Conservation (phyloP, 2,888 invertebrate genomes). For the Ganaspis brasiliensis region DNA sequence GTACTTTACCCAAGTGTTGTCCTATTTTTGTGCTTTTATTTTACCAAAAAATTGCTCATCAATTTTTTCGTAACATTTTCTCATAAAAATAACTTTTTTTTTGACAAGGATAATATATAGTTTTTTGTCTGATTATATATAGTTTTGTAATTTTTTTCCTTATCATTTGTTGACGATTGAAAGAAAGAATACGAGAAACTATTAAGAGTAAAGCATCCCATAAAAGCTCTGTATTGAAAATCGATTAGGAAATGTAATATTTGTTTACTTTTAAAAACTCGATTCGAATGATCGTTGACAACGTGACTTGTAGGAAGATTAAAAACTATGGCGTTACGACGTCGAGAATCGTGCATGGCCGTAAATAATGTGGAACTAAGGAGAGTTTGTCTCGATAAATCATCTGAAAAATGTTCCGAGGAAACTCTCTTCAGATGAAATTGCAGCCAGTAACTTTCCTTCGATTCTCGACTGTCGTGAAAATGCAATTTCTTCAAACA, state of each 20-base stretch:
- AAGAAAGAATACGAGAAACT: not conserved
- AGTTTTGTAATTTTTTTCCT: no score
- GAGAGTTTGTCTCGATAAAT: constrained; percentile 59
- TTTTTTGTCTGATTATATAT: no score
- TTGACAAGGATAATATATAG: no score
- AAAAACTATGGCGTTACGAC: constrained; percentile 22
- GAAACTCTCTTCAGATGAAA: constrained; percentile 50
- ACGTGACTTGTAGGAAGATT: constrained; percentile 10
- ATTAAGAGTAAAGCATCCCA: not conserved
- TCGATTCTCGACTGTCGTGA: constrained; percentile 14
- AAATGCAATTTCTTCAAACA: not conserved
- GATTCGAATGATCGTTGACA: not conserved
- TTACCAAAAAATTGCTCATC: no score
- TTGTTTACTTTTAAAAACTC: constrained; percentile 20
- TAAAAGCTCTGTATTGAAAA: constrained; percentile 1
- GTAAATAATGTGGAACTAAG: constrained; percentile 66
- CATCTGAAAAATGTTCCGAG: constrained; percentile 54
- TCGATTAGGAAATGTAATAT: constrained; percentile 15
- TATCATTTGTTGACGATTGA: not conserved
- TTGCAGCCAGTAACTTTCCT: constrained; percentile 39
- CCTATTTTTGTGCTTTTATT: constrained; percentile 24
- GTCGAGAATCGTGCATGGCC: constrained; percentile 28
- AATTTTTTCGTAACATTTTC: no score
- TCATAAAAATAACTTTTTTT: no score
- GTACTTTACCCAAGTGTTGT: constrained; percentile 43